These are phyloP conservation scores for Protobothrops flavoviridis DNA, from an alignment of 2,113 vertebrate species.

Conservation along the genomic window DNA sequence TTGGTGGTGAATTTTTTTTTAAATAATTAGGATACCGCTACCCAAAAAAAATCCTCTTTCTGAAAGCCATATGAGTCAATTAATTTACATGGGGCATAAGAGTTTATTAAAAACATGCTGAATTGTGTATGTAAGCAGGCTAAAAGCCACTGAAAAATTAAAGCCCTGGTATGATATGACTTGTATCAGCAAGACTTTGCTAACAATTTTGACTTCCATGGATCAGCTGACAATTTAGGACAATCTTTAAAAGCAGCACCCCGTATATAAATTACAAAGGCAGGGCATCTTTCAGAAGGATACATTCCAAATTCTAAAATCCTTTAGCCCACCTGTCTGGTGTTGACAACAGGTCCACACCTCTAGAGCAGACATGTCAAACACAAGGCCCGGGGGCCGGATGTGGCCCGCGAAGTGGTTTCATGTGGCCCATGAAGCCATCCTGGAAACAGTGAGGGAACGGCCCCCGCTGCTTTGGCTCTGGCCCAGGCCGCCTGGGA, in stretches of 20 bases:
- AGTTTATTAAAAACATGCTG: not conserved
- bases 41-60: not conserved
- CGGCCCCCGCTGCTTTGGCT: too few relatives aligned
- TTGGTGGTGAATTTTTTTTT: not conserved
- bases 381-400: too few relatives aligned
- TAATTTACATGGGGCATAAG: not conserved
- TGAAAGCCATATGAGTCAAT: not conserved
- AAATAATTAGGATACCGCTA: not conserved
- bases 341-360: not conserved
- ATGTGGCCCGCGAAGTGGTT: too few relatives aligned
- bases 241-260: not conserved
- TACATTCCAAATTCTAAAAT: not conserved
- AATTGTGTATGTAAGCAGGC: not conserved
- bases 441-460: too few relatives aligned
- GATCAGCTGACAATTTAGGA: not conserved
- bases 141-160: not conserved
- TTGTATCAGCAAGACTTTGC: not conserved
- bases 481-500: too few relatives aligned
- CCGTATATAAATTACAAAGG: not conserved
- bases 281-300: not conserved
- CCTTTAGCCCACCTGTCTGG: not conserved
- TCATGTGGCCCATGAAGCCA: too few relatives aligned
- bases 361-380: not conserved
- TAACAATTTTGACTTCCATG: not conserved
- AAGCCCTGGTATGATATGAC: not conserved